Percentiles rank a stretch among this genome's conserved stretches.
Conservation (phyloP, 1,140 invertebrate species). For the Brachionus koreanus region DNA sequence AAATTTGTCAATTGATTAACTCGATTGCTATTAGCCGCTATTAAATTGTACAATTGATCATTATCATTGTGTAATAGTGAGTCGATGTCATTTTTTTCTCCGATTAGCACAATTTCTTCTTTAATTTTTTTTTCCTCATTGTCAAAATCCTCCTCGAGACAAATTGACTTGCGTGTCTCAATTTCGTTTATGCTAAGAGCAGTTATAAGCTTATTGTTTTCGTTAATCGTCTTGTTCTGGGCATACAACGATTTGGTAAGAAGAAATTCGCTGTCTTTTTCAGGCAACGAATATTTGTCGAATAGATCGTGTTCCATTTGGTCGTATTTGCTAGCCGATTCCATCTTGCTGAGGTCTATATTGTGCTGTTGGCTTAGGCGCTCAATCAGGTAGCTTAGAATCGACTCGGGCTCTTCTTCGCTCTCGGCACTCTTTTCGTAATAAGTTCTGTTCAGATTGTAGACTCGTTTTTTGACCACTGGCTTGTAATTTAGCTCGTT, state of each 20-base stretch:
- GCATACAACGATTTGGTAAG: conserved; percentile 20
- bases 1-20: not conserved
- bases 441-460: conserved; percentile 24
- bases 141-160: not conserved
- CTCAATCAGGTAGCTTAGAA: conserved; percentile 16
- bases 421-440: not conserved
- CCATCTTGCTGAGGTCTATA: not conserved
- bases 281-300: not conserved
- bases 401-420: conserved; percentile 26
- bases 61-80: not conserved
- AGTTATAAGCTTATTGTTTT: conserved; percentile 26
- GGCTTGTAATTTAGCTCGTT: conserved; percentile 13
- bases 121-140: conserved; percentile 24
- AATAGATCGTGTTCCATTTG: not conserved
- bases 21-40: not conserved
- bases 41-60: conserved; percentile 39
- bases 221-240: not conserved
- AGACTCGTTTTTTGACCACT: conserved; percentile 18
- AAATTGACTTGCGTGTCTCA: not conserved
- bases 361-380: conserved; percentile 31
- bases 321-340: not conserved
- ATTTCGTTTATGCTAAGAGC: conserved; percentile 38
- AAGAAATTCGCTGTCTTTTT: not conserved
- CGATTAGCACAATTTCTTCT: conserved; percentile 42
- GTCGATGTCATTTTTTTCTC: conserved; percentile 36